Evolutionary conservation across 2,113 vertebrate genomes (phyloP), one percentile per base, ranked within the genome.

Genomic region (Zosterops lateralis): DNA sequence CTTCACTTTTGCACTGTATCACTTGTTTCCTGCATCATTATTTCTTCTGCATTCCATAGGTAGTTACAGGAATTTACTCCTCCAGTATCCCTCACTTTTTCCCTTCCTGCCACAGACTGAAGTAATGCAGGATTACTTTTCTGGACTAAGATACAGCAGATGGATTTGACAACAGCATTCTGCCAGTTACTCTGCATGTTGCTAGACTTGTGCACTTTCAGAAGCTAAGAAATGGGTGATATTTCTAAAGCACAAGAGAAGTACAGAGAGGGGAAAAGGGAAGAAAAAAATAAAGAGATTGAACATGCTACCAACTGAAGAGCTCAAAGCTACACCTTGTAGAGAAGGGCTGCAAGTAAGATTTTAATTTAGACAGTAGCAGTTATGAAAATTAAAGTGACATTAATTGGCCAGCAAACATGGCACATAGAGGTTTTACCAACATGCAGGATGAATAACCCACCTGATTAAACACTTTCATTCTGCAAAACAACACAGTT

Each of bases 231-330:
- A 71, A 70, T 6, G 17, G 36, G 14, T 17, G 54, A 9, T 45
- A 62, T 13, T 87, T 71, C 40, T 67, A 51, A 60, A 65, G 36
- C 12, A 64, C 4, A 26, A 40, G 0, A 47, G 14, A 71, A 24
- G 38, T 54, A 50, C 10, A 38, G 31, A 34, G 24, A 9, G 0
- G 4, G 9, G 9, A 15, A 67, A 13, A 57, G 16, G 2, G 14
- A 70, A 67, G 8, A 17, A 61, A 40, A 32, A 76, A 83, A 40
- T 12, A 25, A 74, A 75, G 71, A 73, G 12, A 22, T 9, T 62
- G 32, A 78, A 78, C 0, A 1, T 17, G 10, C 34, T 58, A 44
- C 7, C 51, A 71, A 7, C 8, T 15, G 28, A 67, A 78, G 28
- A 74, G 20, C 26, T 79, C 38, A 83, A 50, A 88, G 34, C 32